Percentiles rank a stretch among this genome's conserved stretches.
Evolutionary conservation across 2,797 vertebrate genomes (phyloP).

Genomic region (Leptodactylus fallax): DNA sequence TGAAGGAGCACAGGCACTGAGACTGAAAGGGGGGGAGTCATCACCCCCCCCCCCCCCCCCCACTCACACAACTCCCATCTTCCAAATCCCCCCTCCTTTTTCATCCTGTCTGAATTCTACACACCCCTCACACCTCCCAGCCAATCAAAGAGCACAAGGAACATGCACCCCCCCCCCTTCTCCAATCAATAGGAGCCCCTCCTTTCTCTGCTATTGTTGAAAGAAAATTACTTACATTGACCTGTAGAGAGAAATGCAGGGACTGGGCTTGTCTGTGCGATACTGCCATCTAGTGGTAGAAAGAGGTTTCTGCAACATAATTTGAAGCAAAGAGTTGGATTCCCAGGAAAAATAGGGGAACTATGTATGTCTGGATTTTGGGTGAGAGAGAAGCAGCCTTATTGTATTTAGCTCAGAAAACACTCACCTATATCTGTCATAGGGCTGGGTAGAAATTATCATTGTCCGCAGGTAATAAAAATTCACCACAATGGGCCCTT

Average conservation of each 20-base stretch:
- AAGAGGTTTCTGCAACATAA: background rate
- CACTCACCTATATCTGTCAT: too few species aligned
- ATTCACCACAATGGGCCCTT: too few species aligned
- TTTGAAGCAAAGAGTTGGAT: background rate
- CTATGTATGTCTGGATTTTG: background rate
- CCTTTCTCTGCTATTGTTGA: slow-evolving; percentile 72
- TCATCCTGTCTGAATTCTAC: slow-evolving; percentile 65
- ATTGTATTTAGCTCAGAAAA: background rate
- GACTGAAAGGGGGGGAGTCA: slow-evolving; percentile 63
- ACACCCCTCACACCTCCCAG: slow-evolving; percentile 75
- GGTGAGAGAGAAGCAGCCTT: background rate
- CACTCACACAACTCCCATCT: slow-evolving; percentile 65
- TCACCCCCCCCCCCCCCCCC: slow-evolving; percentile 62
- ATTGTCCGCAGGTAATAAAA: too few species aligned
- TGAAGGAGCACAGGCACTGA: slow-evolving; percentile 67
- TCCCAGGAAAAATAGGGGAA: background rate
- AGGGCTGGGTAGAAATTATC: too few species aligned
- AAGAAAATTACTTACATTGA: slow-evolving; percentile 76
- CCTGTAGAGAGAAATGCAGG: slow-evolving; percentile 62
- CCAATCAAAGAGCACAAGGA: slow-evolving; percentile 76
- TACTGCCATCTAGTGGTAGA: slow-evolving; percentile 68
- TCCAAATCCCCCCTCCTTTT: slow-evolving; percentile 63
- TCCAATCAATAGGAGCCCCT: slow-evolving; percentile 73
- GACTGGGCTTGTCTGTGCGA: slow-evolving; percentile 60
- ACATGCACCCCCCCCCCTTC: slow-evolving; percentile 69